Conservation (phyloP, 2,797 vertebrate genomes). For the Rhinatrema bivittatum region DNA sequence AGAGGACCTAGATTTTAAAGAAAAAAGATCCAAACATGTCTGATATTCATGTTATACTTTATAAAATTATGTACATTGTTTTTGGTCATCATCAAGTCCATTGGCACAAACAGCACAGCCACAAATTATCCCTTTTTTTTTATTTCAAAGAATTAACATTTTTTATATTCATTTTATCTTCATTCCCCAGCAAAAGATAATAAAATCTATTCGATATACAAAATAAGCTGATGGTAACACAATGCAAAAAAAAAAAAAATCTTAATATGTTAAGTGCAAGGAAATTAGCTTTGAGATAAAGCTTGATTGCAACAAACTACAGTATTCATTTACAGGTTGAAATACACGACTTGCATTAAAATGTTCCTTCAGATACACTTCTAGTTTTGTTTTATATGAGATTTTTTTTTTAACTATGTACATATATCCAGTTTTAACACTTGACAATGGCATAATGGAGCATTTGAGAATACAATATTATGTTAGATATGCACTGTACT, state of each 20-base stretch:
- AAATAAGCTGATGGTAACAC: slow-evolving; percentile 76
- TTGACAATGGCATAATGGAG: slow-evolving; percentile 58
- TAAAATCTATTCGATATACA: slow-evolving; percentile 61
- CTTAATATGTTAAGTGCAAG: slow-evolving; percentile 81
- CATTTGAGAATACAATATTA: slow-evolving; percentile 47
- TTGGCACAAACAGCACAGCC: slow-evolving; percentile 59
- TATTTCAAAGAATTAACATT: slow-evolving; percentile 33
- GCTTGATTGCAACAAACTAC: slow-evolving; percentile 69
- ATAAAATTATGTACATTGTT: slow-evolving; percentile 68
- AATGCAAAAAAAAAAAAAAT: slow-evolving; percentile 74
- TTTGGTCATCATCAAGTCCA: slow-evolving; percentile 69
- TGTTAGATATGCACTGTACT: slow-evolving; percentile 58
- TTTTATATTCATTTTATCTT: slow-evolving; percentile 39
- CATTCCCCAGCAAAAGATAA: slow-evolving; percentile 45
- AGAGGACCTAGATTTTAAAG: neutral
- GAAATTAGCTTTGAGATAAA: slow-evolving; percentile 77
- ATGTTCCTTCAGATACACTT: slow-evolving; percentile 69
- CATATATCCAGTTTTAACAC: slow-evolving; percentile 74
- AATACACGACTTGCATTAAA: slow-evolving; percentile 84
- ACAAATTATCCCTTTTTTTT: slow-evolving; percentile 42
- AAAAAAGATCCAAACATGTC: slow-evolving; percentile 13
- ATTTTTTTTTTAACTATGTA: slow-evolving; percentile 55
- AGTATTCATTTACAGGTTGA: slow-evolving; percentile 68
- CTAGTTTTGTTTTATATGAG: slow-evolving; percentile 38
- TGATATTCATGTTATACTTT: slow-evolving; percentile 23